A percentile compares a stretch with the other conserved stretches of the same genome.
phyloP scores from a whole-genome alignment of 2,113 vertebrate genomes.

The Chiloscyllium plagiosum region DNA sequence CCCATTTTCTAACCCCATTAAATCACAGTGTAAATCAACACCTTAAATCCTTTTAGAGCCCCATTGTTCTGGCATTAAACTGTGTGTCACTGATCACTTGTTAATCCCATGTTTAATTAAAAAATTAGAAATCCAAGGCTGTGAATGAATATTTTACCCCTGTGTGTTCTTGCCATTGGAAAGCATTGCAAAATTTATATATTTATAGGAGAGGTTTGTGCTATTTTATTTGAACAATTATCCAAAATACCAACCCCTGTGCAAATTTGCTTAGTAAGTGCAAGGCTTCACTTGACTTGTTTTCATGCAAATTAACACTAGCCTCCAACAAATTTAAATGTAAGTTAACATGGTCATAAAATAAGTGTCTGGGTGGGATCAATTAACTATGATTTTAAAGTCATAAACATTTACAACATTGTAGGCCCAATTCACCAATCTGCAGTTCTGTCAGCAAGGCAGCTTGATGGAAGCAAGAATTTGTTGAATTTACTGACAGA shows the following conservation, averaged over 20 bases:
- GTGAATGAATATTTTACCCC: slow-evolving; percentile 12
- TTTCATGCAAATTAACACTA: neutral
- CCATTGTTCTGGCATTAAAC: neutral
- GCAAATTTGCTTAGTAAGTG: too few relatives aligned
- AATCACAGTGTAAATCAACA: neutral
- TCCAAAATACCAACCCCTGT: neutral
- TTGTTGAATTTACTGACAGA: neutral
- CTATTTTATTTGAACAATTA: neutral
- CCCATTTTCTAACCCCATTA: neutral
- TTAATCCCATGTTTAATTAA: neutral
- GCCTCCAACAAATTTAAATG: neutral
- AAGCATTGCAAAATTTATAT: slow-evolving; percentile 7
- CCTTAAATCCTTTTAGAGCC: neutral
- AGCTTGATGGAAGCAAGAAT: neutral
- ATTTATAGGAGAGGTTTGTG: neutral
- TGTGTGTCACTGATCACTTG: neutral
- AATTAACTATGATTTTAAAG: neutral
- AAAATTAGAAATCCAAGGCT: neutral
- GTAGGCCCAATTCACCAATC: neutral
- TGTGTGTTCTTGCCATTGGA: neutral
- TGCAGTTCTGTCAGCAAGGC: neutral
- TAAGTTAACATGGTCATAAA: neutral
- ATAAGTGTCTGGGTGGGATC: neutral
- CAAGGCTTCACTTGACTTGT: neutral
- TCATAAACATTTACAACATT: neutral